phyloP scores from a whole-genome alignment of 2,888 invertebrate genomes.

The Ellobium chinense region DNA sequence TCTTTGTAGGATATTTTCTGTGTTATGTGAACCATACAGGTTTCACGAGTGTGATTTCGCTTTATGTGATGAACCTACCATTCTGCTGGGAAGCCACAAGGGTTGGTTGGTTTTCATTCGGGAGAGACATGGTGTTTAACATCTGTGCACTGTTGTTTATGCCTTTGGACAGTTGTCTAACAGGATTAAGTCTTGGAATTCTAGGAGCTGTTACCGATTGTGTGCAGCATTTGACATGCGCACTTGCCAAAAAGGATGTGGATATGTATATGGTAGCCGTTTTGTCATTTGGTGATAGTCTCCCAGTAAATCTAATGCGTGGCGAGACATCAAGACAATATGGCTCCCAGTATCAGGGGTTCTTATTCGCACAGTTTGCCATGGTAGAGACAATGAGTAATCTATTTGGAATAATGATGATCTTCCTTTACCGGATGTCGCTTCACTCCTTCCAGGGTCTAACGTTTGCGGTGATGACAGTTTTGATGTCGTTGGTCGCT shows the following conservation, averaged over 20 bases:
- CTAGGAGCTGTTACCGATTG: neutral
- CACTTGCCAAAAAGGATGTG: neutral
- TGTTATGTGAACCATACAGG: neutral
- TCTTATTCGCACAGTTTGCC: neutral
- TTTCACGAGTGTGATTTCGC: neutral
- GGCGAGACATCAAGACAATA: neutral
- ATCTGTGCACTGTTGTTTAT: neutral
- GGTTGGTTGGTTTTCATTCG: neutral
- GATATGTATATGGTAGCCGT: neutral
- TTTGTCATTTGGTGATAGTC: neutral
- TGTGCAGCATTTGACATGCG: neutral
- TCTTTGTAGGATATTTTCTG: neutral
- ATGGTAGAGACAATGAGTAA: neutral
- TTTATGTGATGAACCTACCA: neutral
- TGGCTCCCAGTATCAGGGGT: neutral
- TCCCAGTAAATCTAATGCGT: neutral
- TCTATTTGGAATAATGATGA: neutral
- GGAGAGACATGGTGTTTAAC: neutral
- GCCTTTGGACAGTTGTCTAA: neutral
- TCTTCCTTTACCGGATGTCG: neutral
- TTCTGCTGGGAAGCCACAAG: neutral
- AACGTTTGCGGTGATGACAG: neutral
- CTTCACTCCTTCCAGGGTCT: neutral
- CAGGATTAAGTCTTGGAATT: neutral
- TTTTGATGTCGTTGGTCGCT: neutral